Evolutionary conservation across 2,888 invertebrate genomes (phyloP).

Genomic region (Arctia plantaginis): DNA sequence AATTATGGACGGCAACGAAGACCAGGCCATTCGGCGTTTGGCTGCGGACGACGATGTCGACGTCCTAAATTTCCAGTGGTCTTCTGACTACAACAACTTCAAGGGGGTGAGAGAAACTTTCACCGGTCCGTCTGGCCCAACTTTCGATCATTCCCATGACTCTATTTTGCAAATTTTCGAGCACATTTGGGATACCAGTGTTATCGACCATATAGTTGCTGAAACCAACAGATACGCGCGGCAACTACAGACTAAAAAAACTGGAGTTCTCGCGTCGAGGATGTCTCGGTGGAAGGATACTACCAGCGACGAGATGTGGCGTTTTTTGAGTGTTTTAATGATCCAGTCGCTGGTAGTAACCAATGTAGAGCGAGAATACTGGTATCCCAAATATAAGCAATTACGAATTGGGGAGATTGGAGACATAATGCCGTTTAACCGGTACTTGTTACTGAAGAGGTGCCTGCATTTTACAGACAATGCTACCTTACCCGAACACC

Average conservation of each 20-base stretch:
- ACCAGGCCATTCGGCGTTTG: no score
- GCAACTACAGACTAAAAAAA: no score
- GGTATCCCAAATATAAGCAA: not conserved
- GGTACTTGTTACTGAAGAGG: not conserved
- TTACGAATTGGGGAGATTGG: not conserved
- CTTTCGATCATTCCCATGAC: not conserved
- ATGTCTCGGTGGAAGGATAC: not conserved
- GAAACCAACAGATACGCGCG: not conserved
- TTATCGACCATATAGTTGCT: not conserved
- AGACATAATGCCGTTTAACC: not conserved
- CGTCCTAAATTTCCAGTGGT: not conserved
- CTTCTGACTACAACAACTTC: not conserved
- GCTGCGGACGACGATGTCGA: not conserved
- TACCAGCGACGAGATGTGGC: not conserved
- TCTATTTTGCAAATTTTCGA: not conserved
- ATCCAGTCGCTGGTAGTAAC: not conserved
- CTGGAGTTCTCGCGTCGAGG: no score
- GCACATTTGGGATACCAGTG: not conserved
- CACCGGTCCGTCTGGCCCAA: not conserved
- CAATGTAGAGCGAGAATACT: not conserved
- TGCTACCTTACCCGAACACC: not conserved
- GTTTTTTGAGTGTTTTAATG: not conserved
- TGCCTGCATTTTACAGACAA: no score
- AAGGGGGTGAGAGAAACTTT: not conserved
- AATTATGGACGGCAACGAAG: no score